phyloP scores from a whole-genome alignment of 1,140 invertebrate species.

The Calliopsis andreniformis region DNA sequence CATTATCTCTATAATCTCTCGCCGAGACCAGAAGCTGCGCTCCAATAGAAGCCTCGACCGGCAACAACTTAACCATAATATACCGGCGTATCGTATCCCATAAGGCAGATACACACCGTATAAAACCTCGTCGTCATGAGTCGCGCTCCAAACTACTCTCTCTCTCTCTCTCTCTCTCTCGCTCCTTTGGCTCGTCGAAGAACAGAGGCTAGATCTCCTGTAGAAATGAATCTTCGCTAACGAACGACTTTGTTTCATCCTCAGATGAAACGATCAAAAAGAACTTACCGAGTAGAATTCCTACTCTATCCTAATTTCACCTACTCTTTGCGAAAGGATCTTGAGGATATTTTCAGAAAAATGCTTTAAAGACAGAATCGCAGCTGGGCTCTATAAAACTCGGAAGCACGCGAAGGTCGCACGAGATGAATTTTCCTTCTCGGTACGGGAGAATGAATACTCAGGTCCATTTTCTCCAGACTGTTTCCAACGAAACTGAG shows the following conservation, averaged over 20 bases:
- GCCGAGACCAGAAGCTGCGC: constrained; percentile 73
- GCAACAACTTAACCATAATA: constrained; percentile 74
- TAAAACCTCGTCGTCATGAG: constrained; percentile 48
- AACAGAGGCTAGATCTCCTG: neutral
- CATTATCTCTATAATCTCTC: constrained; percentile 79
- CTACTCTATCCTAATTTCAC: too few relatives aligned
- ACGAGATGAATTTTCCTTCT: too few relatives aligned
- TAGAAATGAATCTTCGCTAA: constrained; percentile 8
- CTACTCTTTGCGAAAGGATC: too few relatives aligned
- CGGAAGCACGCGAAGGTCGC: too few relatives aligned
- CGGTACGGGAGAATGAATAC: too few relatives aligned
- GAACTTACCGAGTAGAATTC: too few relatives aligned
- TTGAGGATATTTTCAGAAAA: too few relatives aligned
- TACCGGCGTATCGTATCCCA: constrained; percentile 69
- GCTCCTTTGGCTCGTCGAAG: neutral
- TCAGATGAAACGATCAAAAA: too few relatives aligned
- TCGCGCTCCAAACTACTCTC: neutral
- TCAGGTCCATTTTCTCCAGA: constrained; percentile 26
- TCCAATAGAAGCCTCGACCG: constrained; percentile 66
- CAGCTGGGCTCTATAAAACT: too few relatives aligned
- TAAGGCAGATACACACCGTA: constrained; percentile 65
- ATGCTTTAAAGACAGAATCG: too few relatives aligned
- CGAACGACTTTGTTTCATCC: constrained; percentile 8
- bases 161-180: neutral
- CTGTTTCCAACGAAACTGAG: neutral